Percentiles rank a stretch among this genome's conserved stretches.
Conservation (phyloP, 2,888 invertebrate species). For the Siphlonurus alternatus region DNA sequence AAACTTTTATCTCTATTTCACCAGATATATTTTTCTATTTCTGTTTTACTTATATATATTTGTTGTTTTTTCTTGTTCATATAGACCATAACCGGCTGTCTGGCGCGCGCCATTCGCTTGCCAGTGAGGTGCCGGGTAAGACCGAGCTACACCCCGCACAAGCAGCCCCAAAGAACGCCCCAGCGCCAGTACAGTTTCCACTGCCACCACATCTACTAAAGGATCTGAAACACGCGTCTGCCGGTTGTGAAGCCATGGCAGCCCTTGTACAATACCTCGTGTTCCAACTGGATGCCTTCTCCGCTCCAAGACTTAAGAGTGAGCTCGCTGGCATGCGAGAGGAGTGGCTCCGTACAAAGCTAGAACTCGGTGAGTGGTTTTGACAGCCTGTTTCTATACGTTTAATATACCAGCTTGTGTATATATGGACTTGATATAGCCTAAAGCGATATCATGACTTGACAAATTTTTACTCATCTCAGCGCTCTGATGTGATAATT, state of each 20-base stretch:
- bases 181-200: conserved; percentile 17
- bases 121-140: neutral
- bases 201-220: conserved; percentile 16
- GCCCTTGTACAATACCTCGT: conserved; percentile 73
- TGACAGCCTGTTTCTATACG: too few species aligned
- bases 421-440: too few species aligned
- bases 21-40: too few species aligned
- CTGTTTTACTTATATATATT: too few species aligned
- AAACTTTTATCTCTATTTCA: too few species aligned
- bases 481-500: too few species aligned
- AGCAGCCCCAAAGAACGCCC: conserved; percentile 24
- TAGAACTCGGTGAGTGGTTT: conserved; percentile 27
- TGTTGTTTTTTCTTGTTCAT: too few species aligned
- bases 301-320: conserved; percentile 33
- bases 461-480: too few species aligned
- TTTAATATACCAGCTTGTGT: too few species aligned
- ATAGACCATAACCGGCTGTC: conserved; percentile 10
- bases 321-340: conserved; percentile 31
- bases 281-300: conserved; percentile 41
- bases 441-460: too few species aligned
- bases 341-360: conserved; percentile 29
- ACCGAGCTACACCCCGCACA: conserved; percentile 19
- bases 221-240: conserved; percentile 32
- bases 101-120: neutral
- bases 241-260: conserved; percentile 67